These are phyloP conservation scores for Rhingia campestris DNA, from an alignment of 2,888 invertebrate genomes.

Conservation along the genomic window DNA sequence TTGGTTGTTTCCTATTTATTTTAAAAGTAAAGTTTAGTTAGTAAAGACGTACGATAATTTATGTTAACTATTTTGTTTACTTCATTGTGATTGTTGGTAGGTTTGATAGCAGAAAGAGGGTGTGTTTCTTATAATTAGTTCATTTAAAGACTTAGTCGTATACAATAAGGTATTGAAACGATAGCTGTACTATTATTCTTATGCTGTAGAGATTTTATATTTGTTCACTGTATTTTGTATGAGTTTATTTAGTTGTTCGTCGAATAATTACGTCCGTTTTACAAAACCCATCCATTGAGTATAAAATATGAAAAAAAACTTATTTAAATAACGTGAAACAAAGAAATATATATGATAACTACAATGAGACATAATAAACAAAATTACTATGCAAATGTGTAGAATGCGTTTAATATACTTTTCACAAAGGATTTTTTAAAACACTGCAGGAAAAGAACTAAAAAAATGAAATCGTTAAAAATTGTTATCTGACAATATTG, in stretches of 20 bases:
- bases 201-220: constrained; percentile 45
- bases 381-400: constrained; percentile 55
- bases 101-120: background rate
- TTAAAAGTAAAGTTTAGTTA: constrained; percentile 33
- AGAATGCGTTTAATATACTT: background rate
- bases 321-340: constrained; percentile 43
- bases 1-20: constrained; percentile 50
- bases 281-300: constrained; percentile 71
- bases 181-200: constrained; percentile 26
- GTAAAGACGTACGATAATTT: constrained; percentile 35
- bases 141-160: constrained; percentile 20
- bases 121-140: constrained; percentile 2
- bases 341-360: constrained; percentile 38
- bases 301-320: constrained; percentile 54
- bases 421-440: too few species aligned
- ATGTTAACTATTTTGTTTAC: constrained; percentile 51
- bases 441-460: too few species aligned
- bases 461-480: too few species aligned
- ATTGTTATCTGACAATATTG: too few species aligned
- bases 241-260: constrained; percentile 37
- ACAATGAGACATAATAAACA: constrained; percentile 55
- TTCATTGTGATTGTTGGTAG: constrained; percentile 48
- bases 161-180: constrained; percentile 18
- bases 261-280: constrained; percentile 70
- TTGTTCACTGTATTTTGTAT: constrained; percentile 28